Evolutionary conservation across 53 echinoderm and acorn worm genomes (phyloP).

Genomic region (Hippasteria phrygiana): DNA sequence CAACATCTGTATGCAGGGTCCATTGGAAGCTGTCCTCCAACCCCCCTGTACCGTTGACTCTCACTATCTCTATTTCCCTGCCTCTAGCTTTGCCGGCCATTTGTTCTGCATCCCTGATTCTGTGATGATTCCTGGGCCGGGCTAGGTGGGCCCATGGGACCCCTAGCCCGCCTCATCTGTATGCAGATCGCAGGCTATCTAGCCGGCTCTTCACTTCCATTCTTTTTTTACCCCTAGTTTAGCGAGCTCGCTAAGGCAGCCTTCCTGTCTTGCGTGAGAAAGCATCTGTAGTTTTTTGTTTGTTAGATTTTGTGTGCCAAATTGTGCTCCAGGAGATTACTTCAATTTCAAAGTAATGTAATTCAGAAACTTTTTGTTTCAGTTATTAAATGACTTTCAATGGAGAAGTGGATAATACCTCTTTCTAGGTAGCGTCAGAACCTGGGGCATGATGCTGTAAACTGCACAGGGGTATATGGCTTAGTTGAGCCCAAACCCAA

Average conservation of each 20-base stretch:
- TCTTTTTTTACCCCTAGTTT: not conserved
- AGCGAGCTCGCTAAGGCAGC: not conserved
- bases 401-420: too few species aligned
- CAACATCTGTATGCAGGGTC: constrained; percentile 53
- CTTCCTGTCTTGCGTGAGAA: not conserved
- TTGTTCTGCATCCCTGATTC: constrained; percentile 75
- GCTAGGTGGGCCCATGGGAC: constrained; percentile 55
- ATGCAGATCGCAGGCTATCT: constrained; percentile 51
- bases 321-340: too few species aligned
- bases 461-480: too few species aligned
- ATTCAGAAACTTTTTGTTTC: too few species aligned
- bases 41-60: not conserved
- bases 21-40: constrained; percentile 50
- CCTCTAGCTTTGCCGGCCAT: constrained; percentile 58
- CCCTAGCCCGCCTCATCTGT: constrained; percentile 40
- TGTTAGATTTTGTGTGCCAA: too few species aligned
- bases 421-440: too few species aligned
- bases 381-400: too few species aligned
- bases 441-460: too few species aligned
- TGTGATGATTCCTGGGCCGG: constrained; percentile 60
- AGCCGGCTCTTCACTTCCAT: not conserved
- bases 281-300: too few species aligned
- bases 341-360: too few species aligned
- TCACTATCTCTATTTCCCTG: not conserved
- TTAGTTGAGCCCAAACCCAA: too few species aligned